These are phyloP conservation scores for Spodoptera frugiperda DNA, from an alignment of 1,140 invertebrate genomes.

Conservation along the genomic window DNA sequence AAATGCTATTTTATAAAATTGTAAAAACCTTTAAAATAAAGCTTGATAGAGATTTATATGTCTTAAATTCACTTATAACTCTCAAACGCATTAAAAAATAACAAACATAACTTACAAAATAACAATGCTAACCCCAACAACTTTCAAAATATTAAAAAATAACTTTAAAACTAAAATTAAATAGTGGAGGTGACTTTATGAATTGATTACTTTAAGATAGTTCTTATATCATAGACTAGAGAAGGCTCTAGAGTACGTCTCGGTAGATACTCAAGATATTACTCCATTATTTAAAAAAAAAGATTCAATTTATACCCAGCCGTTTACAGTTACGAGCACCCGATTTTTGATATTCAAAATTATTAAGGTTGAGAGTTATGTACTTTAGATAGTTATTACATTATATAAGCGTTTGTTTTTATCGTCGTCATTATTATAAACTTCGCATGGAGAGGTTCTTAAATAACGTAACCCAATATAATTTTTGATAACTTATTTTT, in stretches of 20 bases:
- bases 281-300: constrained; percentile 18
- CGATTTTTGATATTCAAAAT: constrained; percentile 33
- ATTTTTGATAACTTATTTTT: too few species aligned
- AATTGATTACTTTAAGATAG: not conserved
- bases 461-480: too few species aligned
- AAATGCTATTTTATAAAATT: too few species aligned
- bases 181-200: not conserved
- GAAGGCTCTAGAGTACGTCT: not conserved
- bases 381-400: not conserved
- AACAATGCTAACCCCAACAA: too few species aligned
- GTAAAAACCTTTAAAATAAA: too few species aligned
- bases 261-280: constrained; percentile 4
- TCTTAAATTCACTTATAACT: too few species aligned
- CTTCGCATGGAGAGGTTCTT: too few species aligned
- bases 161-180: too few species aligned
- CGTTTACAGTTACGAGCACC: constrained; percentile 16
- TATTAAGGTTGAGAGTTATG: constrained; percentile 23
- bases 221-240: constrained; percentile 7
- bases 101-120: too few species aligned
- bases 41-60: too few species aligned
- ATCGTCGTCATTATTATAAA: constrained; percentile 9
- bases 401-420: constrained; percentile 18
- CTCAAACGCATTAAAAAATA: too few species aligned
- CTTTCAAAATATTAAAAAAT: too few species aligned
- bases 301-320: constrained; percentile 27